A percentile compares a stretch with the other conserved stretches of the same genome.
phyloP scores from a whole-genome alignment of 2,888 invertebrate genomes.

The Agrotis clavis region DNA sequence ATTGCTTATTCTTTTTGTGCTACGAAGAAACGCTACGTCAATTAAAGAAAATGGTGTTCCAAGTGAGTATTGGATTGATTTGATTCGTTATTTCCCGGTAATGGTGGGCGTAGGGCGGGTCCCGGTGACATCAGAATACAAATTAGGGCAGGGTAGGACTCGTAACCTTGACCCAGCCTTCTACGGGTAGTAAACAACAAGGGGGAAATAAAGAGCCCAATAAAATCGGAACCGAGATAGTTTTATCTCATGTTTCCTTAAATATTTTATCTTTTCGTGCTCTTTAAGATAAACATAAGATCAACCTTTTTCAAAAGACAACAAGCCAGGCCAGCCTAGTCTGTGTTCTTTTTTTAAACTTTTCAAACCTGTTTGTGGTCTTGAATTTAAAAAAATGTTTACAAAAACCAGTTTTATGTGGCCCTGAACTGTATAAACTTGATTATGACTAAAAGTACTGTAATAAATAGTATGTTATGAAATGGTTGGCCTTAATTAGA shows the following conservation, averaged over 20 bases:
- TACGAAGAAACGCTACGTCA: conserved; percentile 51
- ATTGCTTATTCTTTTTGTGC: conserved; percentile 31
- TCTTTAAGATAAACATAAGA: background rate
- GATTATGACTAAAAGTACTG: conserved; percentile 2
- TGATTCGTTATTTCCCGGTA: conserved; percentile 26
- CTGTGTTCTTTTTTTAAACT: background rate
- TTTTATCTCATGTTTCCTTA: background rate
- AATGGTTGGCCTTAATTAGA: background rate
- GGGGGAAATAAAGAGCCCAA: background rate
- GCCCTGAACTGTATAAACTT: conserved; percentile 19
- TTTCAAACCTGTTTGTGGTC: background rate
- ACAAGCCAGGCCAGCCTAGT: background rate
- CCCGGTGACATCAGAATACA: conserved; percentile 68
- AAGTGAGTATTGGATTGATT: conserved; percentile 68
- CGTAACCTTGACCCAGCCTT: conserved; percentile 46
- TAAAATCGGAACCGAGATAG: background rate
- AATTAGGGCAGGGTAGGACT: conserved; percentile 57
- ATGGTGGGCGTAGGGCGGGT: conserved; percentile 63
- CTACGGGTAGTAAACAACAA: conserved; percentile 26
- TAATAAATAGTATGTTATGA: background rate
- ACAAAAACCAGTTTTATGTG: background rate
- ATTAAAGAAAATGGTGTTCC: conserved; percentile 68
- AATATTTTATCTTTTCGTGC: background rate
- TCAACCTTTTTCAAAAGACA: background rate
- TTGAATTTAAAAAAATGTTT: background rate